These are phyloP conservation scores for Macropis europaea DNA, from an alignment of 2,888 invertebrate genomes.

Conservation along the genomic window DNA sequence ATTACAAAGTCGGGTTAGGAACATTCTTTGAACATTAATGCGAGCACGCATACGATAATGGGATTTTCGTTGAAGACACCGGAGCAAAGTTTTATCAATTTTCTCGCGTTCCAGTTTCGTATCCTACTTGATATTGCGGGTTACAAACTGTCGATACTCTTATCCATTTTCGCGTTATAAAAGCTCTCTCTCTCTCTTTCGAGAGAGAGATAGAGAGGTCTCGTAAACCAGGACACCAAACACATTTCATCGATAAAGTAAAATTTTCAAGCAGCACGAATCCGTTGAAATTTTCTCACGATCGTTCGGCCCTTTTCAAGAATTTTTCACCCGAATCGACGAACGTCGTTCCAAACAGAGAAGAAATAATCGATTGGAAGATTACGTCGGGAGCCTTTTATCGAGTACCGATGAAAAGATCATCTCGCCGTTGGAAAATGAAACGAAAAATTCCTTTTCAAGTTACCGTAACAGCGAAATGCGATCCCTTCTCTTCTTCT, in stretches of 20 bases:
- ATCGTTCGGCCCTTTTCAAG: neutral
- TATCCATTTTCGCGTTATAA: constrained; percentile 22
- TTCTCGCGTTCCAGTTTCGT: constrained; percentile 16
- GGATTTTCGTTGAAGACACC: neutral
- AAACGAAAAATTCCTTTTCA: neutral
- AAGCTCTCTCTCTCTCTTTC: too few relatives aligned
- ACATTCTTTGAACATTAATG: neutral
- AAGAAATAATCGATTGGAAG: neutral
- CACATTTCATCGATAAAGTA: constrained; percentile 27
- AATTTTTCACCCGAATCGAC: neutral
- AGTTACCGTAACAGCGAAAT: neutral
- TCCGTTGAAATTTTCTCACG: neutral
- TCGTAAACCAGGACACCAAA: constrained; percentile 12
- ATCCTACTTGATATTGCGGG: constrained; percentile 13
- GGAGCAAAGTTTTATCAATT: constrained; percentile 13
- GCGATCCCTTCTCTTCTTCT: neutral
- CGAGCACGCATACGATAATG: neutral
- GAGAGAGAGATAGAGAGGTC: neutral
- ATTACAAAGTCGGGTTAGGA: too few relatives aligned
- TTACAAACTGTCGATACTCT: constrained; percentile 27
- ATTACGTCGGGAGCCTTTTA: neutral
- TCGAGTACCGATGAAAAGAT: neutral
- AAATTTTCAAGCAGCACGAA: constrained; percentile 14
- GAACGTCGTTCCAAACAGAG: neutral
- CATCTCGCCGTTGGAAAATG: neutral